Conservation (phyloP, 2,113 vertebrate genomes). For the Micronisus gabar region DNA sequence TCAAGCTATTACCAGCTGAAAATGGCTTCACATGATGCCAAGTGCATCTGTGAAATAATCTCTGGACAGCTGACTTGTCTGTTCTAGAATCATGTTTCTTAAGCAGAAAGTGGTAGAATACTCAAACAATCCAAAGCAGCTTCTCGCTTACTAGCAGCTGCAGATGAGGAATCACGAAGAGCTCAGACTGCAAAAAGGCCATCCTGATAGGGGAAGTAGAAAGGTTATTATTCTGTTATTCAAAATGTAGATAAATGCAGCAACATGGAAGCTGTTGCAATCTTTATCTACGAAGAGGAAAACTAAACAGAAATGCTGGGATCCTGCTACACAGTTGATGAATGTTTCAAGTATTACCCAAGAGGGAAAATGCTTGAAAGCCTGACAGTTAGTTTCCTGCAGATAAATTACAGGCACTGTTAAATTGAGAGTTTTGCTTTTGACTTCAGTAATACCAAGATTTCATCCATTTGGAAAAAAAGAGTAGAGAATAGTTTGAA, state of each 20-base stretch:
- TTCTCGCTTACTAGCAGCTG: slow-evolving; percentile 14
- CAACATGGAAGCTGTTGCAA: neutral
- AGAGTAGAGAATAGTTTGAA: neutral
- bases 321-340: neutral
- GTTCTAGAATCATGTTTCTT: slow-evolving; percentile 47
- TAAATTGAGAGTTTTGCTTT: slow-evolving; percentile 18
- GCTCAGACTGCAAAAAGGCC: neutral
- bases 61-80: slow-evolving; percentile 28
- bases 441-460: neutral
- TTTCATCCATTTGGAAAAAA: neutral
- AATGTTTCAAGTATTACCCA: slow-evolving; percentile 16
- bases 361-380: slow-evolving; percentile 19
- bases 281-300: neutral
- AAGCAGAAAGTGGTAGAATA: slow-evolving; percentile 24
- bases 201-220: neutral
- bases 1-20: slow-evolving; percentile 5
- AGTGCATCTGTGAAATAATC: slow-evolving; percentile 32
- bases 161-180: neutral
- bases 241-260: neutral
- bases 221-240: neutral
- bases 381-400: slow-evolving; percentile 40
- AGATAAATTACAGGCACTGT: neutral
- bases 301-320: neutral
- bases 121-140: neutral
- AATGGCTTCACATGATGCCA: slow-evolving; percentile 35